Base-by-base conservation (phyloP, 2,113 vertebrate genomes). In the Megalops atlanticus region DNA sequence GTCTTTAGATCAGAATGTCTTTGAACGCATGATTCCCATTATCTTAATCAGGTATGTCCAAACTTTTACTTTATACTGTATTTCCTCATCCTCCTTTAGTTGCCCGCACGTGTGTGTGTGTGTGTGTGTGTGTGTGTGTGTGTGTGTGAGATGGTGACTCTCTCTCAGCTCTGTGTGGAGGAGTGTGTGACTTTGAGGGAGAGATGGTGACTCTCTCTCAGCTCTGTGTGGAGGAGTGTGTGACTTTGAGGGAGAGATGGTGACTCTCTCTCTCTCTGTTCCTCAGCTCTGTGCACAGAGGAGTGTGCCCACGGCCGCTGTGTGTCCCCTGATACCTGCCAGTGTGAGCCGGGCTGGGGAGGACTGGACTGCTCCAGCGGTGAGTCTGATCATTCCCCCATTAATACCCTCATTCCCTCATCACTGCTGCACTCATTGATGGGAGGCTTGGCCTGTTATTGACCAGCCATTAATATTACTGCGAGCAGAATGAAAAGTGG, bases 311-410 rank as follows among this genome's bases (percentile, higher is more conserved):
- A 98, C 0, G 97, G 97, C 47, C 94, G 95, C 2, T 98, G 97
- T 0, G 93, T 98, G 35, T 97, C 97, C 80, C 97, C 97, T 0
- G 97, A 98, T 45, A 96, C 96, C 24, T 98, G 97, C 87, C 97
- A 96, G 78, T 98, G 97, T 76, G 97, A 98, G 70, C 97, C 97
- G 0, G 97, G 97, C 79, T 98, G 97, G 97, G 97, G 97, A 85
- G 97, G 96, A 0, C 92, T 93, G 0, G 97, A 97, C 86, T 98
- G 97, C 88, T 97, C 97, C 40, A 97, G 96, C 7, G 97, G 97
- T 98, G 90, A 97, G 96, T 96, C 58, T 27, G 8, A 88, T 89
- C n/a, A n/a, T n/a, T n/a, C 52, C 16, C 52, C 76, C 80, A 81
- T 74, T 75, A 43, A 27, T 27, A 35, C 31, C 24, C 33, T 39